Base-by-base conservation (phyloP, 2,888 invertebrate species). In the Metellina segmentata region DNA sequence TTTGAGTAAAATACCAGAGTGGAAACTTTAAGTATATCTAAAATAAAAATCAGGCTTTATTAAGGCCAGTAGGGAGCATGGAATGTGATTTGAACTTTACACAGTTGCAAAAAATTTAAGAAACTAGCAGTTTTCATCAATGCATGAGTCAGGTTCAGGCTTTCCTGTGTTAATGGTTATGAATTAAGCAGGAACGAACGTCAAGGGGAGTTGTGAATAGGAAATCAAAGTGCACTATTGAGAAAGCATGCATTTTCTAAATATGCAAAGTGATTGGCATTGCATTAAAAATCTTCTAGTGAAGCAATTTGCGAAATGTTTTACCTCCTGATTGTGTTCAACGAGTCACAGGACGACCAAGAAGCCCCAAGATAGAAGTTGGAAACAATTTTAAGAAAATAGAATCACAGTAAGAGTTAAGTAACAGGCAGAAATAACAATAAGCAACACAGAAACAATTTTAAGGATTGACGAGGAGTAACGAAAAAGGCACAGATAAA, bases 241-340 rank as follows among this genome's bases (percentile, higher is more conserved):
- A 69, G 52, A 16, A 34, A 61, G 49, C 75, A 71, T 49, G 75
- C 61, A 75, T 34, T 61, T 11, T 61, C 34, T 61, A 61, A n/a
- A 16, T 9, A 53, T 51, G 49, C 78, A 16, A 61, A 16, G 61
- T 8, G 7, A 16, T 61, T 16, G 72, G 53, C 48, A 81, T 48
- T 20, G 53, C 51, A 53, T 16, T 86, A 70, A 52, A 79, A 85
- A 85, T 51, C n/a, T 51, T 69, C 79, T 51, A 51, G 71, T 52
- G 85, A 90, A 78, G 90, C 87, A 81, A 61, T 69, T 91, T 89
- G 70, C 13, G 81, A 89, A 90, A 90, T 86, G 81, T 90, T 92
- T 61, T 92, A 92, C 92, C 92, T 92, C 92, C 92, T 92, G 87
- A 82, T 69, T 92, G 81, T 71, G 81, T 88, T 88, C 89, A 81